Percentiles rank a stretch among this genome's conserved stretches.
These are phyloP conservation scores for Eubucco bourcierii DNA, from an alignment of 2,113 vertebrate species.

Conservation along the genomic window DNA sequence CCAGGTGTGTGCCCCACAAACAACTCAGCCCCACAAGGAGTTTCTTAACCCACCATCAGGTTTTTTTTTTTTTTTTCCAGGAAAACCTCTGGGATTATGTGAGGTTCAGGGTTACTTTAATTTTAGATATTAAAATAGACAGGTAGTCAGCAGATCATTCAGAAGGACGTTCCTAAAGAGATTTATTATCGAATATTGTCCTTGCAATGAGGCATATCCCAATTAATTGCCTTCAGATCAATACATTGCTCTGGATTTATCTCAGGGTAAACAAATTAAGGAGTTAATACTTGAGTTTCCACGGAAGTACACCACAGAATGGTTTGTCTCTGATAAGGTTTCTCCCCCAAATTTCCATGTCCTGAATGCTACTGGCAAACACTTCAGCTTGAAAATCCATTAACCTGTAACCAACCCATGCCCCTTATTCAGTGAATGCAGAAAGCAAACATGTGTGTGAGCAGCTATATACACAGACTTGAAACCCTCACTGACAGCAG, in stretches of 20 bases:
- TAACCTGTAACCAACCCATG: slow-evolving; percentile 2
- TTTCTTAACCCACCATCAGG: background rate
- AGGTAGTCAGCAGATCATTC: background rate
- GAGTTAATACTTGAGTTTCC: background rate
- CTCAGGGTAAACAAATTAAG: slow-evolving; percentile 41
- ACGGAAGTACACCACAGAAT: background rate
- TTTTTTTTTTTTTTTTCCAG: background rate
- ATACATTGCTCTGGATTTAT: slow-evolving; percentile 3
- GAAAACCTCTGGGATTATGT: background rate
- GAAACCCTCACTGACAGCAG: slow-evolving; percentile 21
- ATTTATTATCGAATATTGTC: background rate
- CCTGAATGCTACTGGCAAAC: slow-evolving; percentile 15
- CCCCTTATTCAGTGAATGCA: background rate
- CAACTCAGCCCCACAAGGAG: background rate
- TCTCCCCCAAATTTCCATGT: slow-evolving; percentile 36
- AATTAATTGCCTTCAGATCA: slow-evolving; percentile 1
- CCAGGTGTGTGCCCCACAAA: background rate
- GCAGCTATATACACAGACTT: slow-evolving; percentile 25
- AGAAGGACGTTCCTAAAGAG: background rate
- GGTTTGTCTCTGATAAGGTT: slow-evolving; percentile 26
- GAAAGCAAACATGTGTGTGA: slow-evolving; percentile 38
- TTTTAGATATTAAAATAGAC: background rate
- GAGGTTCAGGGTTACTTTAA: background rate
- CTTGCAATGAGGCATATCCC: slow-evolving; percentile 15
- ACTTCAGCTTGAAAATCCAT: slow-evolving; percentile 59